Base-by-base conservation (phyloP, 1,140 invertebrate species). In the Linepithema humile region DNA sequence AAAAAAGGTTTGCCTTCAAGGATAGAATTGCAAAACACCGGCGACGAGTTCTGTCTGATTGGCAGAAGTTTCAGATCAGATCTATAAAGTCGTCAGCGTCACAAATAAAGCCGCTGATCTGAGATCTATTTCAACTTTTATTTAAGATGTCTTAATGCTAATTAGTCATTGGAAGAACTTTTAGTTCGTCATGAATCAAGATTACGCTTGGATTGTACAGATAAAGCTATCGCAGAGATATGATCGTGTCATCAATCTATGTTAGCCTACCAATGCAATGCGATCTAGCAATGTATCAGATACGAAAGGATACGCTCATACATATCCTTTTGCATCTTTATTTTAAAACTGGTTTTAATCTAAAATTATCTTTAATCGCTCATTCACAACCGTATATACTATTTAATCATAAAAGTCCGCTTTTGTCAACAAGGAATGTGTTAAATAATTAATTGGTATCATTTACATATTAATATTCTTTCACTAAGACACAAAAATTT, bases 361-460 rank as follows among this genome's bases (percentile, higher is more conserved):
- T 17, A 48, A 48, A 75, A 62, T 23, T 55, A 73, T 73, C 29
- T 26, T 38, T 23, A 57, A 73, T 73, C 50, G 17, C 65, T 15
- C 10, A 20, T n/a, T n/a, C n/a, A n/a, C n/a, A n/a, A n/a, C n/a
- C n/a, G n/a, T n/a, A n/a, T n/a, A n/a, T n/a, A n/a, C n/a, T n/a
- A n/a, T n/a, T n/a, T n/a, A n/a, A n/a, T n/a, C n/a, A n/a, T n/a
- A n/a, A n/a, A n/a, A n/a, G n/a, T n/a, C n/a, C n/a, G n/a, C n/a
- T n/a, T n/a, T n/a, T n/a, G n/a, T n/a, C n/a, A n/a, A n/a, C n/a
- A n/a, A n/a, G n/a, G n/a, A n/a, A n/a, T n/a, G n/a, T n/a, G n/a
- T n/a, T n/a, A n/a, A n/a, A n/a, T n/a, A n/a, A n/a, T n/a, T n/a
- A n/a, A n/a, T n/a, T n/a, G n/a, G n/a, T n/a, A n/a, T n/a, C n/a